Conservation (phyloP, 2,113 vertebrate species). For the Aldabrachelys gigantea region DNA sequence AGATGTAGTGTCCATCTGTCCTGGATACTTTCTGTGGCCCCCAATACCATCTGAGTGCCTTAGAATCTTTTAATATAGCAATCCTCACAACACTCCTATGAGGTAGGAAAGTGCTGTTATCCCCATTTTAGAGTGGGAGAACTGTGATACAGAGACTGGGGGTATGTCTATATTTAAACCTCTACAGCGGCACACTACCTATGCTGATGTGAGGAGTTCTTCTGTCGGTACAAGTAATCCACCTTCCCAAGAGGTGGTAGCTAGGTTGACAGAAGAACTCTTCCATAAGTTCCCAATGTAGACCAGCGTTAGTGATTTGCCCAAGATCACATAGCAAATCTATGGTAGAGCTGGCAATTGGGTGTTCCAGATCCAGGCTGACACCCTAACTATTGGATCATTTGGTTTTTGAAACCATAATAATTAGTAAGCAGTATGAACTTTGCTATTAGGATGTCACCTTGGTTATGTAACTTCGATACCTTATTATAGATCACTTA, state of each 20-base stretch:
- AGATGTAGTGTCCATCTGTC: not conserved
- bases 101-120: not conserved
- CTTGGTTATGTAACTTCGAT: not conserved
- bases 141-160: not conserved
- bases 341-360: not conserved
- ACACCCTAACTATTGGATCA: not conserved
- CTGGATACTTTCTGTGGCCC: not conserved
- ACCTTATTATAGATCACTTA: not conserved
- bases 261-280: not conserved
- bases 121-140: not conserved
- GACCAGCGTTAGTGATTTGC: not conserved
- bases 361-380: not conserved
- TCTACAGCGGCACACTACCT: not conserved
- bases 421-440: not conserved
- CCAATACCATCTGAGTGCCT: not conserved
- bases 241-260: not conserved
- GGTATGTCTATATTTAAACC: not conserved
- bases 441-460: not conserved
- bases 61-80: not conserved
- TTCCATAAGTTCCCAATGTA: not conserved
- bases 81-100: not conserved
- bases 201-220: not conserved
- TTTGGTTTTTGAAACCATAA: not conserved
- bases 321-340: not conserved
- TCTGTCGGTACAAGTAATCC: not conserved